phyloP scores from a whole-genome alignment of 2,797 vertebrate species.

The Acrossocheilus wenchowensis region DNA sequence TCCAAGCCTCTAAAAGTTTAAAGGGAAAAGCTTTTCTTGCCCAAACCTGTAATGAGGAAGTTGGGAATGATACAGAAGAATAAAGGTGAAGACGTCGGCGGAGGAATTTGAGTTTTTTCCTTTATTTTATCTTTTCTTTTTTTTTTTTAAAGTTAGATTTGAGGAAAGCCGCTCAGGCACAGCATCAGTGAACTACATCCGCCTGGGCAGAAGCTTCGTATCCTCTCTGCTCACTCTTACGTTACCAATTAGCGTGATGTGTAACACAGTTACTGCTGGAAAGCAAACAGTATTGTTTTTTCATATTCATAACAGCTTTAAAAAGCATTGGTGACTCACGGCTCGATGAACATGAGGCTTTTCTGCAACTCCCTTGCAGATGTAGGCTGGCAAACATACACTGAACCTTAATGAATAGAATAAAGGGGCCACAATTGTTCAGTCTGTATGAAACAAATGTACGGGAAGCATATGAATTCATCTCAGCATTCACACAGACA shows the following conservation, averaged over 20 bases:
- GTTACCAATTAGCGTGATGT: slow-evolving; percentile 70
- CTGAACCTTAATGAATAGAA: slow-evolving; percentile 99
- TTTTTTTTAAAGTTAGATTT: slow-evolving; percentile 54
- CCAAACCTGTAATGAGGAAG: slow-evolving; percentile 99
- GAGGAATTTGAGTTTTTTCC: slow-evolving; percentile 80
- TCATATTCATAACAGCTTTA: slow-evolving; percentile 99
- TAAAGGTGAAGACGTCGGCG: slow-evolving; percentile 92
- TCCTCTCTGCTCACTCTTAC: slow-evolving; percentile 53
- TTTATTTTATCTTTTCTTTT: slow-evolving; percentile 66
- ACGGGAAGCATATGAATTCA: slow-evolving; percentile 98
- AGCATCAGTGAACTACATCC: slow-evolving; percentile 14
- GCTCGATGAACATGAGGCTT: slow-evolving; percentile 99
- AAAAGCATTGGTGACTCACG: slow-evolving; percentile 99
- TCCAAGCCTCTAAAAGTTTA: slow-evolving; percentile 76
- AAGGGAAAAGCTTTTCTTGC: slow-evolving; percentile 98
- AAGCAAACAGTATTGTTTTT: slow-evolving; percentile 93
- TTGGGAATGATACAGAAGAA: slow-evolving; percentile 97
- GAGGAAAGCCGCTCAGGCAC: slow-evolving; percentile 29
- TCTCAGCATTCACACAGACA: slow-evolving; percentile 82
- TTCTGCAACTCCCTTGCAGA: slow-evolving; percentile 99
- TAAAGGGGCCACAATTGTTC: slow-evolving; percentile 99
- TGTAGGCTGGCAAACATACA: slow-evolving; percentile 99
- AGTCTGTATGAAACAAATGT: slow-evolving; percentile 99
- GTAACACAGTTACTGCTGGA: slow-evolving; percentile 83
- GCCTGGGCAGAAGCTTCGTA: slow-evolving; percentile 59